phyloP scores from a whole-genome alignment of 2,888 invertebrate genomes.

The Lymantria monacha region DNA sequence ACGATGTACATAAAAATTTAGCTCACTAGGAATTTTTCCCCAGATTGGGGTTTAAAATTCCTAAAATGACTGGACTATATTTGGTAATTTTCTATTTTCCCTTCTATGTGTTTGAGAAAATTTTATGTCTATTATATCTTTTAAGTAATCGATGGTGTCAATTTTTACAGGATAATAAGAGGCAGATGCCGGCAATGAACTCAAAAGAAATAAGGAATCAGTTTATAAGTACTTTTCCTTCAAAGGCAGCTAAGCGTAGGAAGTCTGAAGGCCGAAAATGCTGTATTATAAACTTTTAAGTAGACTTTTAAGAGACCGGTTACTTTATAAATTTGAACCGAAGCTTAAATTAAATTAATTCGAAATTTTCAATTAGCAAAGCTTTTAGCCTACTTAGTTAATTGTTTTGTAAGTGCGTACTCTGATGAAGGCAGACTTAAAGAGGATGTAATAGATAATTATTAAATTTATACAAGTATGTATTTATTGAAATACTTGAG shows the following conservation, averaged over 20 bases:
- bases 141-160: too few species aligned
- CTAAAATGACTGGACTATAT: too few species aligned
- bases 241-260: background rate
- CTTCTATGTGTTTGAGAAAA: too few species aligned
- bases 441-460: constrained; percentile 9
- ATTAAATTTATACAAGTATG: constrained; percentile 8
- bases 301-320: constrained; percentile 6
- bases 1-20: too few species aligned
- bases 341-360: constrained; percentile 25
- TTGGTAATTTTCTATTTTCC: too few species aligned
- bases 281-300: constrained; percentile 21
- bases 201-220: background rate
- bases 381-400: constrained; percentile 35
- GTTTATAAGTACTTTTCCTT: background rate
- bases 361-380: constrained; percentile 33
- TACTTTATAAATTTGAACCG: constrained; percentile 24
- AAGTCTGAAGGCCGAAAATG: constrained; percentile 5
- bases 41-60: too few species aligned
- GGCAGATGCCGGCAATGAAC: background rate
- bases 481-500: too few species aligned
- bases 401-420: constrained; percentile 28
- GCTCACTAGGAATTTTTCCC: too few species aligned
- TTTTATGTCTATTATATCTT: too few species aligned
- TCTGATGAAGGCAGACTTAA: constrained; percentile 9
- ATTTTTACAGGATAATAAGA: too few species aligned